phyloP scores from a whole-genome alignment of 2,797 vertebrate genomes.

The Phaenicophaeus curvirostris region DNA sequence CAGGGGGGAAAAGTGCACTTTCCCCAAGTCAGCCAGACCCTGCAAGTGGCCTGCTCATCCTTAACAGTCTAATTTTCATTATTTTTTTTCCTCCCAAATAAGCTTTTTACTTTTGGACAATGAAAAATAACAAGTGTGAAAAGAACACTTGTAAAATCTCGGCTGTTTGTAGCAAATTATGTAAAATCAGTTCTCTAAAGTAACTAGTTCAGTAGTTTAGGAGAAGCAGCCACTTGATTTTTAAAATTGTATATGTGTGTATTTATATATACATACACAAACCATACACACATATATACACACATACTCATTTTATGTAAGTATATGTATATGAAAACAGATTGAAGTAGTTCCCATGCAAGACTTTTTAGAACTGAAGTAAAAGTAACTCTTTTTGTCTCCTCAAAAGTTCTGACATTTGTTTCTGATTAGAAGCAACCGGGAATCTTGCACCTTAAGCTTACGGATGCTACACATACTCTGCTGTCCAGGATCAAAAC shows the following conservation, averaged over 20 bases:
- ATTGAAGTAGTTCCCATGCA: not conserved
- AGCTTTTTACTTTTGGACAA: not conserved
- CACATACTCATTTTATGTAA: not conserved
- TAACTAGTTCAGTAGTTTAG: not conserved
- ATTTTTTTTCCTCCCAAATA: not conserved
- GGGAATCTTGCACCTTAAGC: not conserved
- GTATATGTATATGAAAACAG: not conserved
- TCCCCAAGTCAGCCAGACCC: not conserved
- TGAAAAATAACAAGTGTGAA: not conserved
- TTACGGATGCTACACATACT: not conserved
- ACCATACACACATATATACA: not conserved
- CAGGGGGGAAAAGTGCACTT: not conserved
- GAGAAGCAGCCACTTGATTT: not conserved
- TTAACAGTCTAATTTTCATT: not conserved
- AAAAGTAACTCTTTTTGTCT: not conserved
- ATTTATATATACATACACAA: fast-evolving
- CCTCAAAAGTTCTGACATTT: not conserved
- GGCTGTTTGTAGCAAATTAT: not conserved
- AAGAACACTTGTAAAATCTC: not conserved
- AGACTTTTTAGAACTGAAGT: not conserved
- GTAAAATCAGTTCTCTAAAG: not conserved
- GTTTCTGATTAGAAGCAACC: not conserved
- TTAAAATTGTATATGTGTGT: too few species aligned
- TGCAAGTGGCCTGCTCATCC: not conserved
- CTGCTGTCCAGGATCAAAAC: not conserved